Conservation (phyloP, 1,140 invertebrate species). For the Gyrodactylus salaris region DNA sequence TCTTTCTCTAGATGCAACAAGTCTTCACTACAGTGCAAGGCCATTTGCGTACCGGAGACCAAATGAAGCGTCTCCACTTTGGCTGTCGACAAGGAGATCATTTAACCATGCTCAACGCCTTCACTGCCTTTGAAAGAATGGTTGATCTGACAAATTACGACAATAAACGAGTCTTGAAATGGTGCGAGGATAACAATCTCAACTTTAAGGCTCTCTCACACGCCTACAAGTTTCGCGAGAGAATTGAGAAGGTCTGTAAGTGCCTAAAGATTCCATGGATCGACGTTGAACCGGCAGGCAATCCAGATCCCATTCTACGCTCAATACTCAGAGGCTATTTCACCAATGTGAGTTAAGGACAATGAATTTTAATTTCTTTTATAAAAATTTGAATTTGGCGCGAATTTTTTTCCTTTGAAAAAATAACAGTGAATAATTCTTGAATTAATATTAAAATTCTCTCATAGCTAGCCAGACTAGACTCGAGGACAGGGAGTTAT, state of each 20-base stretch:
- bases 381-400: background rate
- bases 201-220: background rate
- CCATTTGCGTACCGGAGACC: background rate
- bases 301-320: background rate
- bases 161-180: background rate
- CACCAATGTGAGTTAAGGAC: background rate
- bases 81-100: background rate
- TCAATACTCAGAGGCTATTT: background rate
- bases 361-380: background rate
- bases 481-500: background rate
- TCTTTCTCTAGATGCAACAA: background rate
- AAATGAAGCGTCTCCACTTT: background rate
- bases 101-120: constrained; percentile 1
- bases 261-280: background rate
- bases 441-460: background rate
- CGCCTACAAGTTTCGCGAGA: background rate
- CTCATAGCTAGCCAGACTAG: background rate
- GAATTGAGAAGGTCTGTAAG: background rate
- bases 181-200: background rate
- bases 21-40: background rate
- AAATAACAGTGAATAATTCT: too few species aligned
- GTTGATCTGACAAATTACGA: background rate
- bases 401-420: too few species aligned
- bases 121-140: background rate
- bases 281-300: background rate